Evolutionary conservation across 2,888 invertebrate species (phyloP).

Genomic region (Idaea straminata): DNA sequence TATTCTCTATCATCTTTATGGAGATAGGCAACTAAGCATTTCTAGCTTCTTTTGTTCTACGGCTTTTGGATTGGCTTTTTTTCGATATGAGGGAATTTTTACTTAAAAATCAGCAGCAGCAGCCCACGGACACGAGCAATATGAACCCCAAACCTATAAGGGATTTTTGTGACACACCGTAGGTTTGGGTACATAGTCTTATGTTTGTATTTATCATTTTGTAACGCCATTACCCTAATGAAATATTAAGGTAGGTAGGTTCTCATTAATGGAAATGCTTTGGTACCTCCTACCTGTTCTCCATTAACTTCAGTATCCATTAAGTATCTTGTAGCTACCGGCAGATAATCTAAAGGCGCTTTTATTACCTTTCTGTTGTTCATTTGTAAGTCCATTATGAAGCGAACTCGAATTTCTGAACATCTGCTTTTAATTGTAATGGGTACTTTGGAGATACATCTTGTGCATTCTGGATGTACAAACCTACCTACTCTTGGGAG

Average conservation of each 20-base stretch:
- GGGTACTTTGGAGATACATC: neutral
- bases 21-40: no score
- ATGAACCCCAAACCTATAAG: no score
- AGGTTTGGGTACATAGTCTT: neutral
- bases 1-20: no score
- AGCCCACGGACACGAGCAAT: no score
- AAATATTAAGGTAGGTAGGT: constrained; percentile 20
- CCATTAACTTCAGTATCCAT: neutral
- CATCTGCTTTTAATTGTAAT: neutral
- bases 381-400: neutral
- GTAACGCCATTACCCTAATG: constrained; percentile 18
- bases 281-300: neutral
- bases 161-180: no score
- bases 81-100: no score
- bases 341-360: neutral
- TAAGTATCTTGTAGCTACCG: neutral
- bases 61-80: no score
- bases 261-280: neutral
- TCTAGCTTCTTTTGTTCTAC: no score
- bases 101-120: no score
- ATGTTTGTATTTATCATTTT: constrained; percentile 1
- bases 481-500: neutral
- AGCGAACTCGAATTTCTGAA: neutral
- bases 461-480: neutral
- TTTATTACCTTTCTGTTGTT: constrained; percentile 1